These are phyloP conservation scores for Engraulis encrasicolus DNA, from an alignment of 2,113 vertebrate genomes.

Conservation along the genomic window DNA sequence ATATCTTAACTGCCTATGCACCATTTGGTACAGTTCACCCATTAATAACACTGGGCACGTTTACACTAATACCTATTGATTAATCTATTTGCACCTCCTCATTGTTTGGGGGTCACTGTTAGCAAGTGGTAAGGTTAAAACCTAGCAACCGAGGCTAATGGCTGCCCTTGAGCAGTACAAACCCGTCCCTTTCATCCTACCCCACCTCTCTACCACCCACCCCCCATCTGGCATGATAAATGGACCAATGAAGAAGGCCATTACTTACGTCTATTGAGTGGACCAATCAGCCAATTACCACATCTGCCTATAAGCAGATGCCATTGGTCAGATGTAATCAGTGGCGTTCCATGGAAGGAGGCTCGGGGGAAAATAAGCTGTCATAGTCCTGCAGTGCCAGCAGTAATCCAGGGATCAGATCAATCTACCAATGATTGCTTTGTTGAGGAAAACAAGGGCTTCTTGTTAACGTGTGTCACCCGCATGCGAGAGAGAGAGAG, in stretches of 20 bases:
- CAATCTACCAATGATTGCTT: constrained; percentile 62
- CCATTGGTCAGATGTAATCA: constrained; percentile 47
- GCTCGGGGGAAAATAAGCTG: constrained; percentile 58
- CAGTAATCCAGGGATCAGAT: constrained; percentile 63
- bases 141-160: neutral
- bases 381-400: constrained; percentile 58
- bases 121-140: neutral
- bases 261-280: constrained; percentile 41
- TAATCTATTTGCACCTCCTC: neutral
- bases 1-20: neutral
- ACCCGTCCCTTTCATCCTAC: constrained; percentile 39
- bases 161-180: constrained; percentile 22
- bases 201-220: neutral
- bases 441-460: constrained; percentile 57
- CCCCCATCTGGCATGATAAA: constrained; percentile 24
- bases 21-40: neutral
- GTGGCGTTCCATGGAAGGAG: constrained; percentile 47
- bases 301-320: constrained; percentile 39
- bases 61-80: constrained; percentile 24
- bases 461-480: constrained; percentile 43
- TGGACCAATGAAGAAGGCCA: constrained; percentile 48
- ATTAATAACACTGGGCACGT: neutral
- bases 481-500: constrained; percentile 8
- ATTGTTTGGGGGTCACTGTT: neutral
- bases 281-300: constrained; percentile 55